phyloP scores from a whole-genome alignment of 1,140 invertebrate species.

The Muscidifurax raptorellus region DNA sequence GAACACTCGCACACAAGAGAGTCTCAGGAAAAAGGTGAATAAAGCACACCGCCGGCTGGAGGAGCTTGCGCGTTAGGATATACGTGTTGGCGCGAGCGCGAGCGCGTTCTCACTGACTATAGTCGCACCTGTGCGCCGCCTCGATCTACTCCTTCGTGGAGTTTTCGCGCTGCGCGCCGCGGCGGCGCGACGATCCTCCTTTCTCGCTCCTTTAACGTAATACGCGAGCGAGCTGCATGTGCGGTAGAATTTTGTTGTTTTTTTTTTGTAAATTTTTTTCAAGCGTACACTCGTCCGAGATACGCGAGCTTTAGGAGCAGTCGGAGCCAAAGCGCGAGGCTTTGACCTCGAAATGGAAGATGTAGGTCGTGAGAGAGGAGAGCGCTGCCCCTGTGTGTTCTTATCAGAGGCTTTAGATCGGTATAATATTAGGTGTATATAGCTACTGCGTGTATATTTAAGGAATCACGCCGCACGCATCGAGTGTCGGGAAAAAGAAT shows the following conservation, averaged over 20 bases:
- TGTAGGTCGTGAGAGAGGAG: not conserved
- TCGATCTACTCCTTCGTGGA: not conserved
- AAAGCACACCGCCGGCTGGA: too few relatives aligned
- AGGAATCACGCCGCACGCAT: not conserved
- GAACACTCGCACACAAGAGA: too few relatives aligned
- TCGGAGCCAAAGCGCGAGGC: not conserved
- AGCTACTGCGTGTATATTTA: not conserved
- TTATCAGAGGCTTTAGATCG: not conserved
- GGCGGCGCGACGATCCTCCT: not conserved
- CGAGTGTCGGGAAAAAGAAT: not conserved
- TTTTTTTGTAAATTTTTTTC: not conserved
- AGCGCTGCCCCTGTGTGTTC: not conserved
- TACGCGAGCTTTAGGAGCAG: not conserved
- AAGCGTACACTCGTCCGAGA: too few relatives aligned
- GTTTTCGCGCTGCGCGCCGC: not conserved
- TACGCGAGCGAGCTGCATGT: too few relatives aligned
- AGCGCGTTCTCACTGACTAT: slow-evolving; percentile 71
- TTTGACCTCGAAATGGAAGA: slow-evolving; percentile 19
- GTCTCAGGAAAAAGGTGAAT: too few relatives aligned
- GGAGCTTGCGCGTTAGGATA: not conserved
- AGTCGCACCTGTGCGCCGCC: slow-evolving; percentile 56
- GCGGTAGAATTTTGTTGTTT: too few relatives aligned
- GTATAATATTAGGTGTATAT: too few relatives aligned
- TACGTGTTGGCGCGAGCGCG: slow-evolving; percentile 72
- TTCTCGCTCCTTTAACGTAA: not conserved